Evolutionary conservation across 2,888 invertebrate species (phyloP), one percentile per base, ranked within the genome.

Genomic region (Maniola hyperantus): DNA sequence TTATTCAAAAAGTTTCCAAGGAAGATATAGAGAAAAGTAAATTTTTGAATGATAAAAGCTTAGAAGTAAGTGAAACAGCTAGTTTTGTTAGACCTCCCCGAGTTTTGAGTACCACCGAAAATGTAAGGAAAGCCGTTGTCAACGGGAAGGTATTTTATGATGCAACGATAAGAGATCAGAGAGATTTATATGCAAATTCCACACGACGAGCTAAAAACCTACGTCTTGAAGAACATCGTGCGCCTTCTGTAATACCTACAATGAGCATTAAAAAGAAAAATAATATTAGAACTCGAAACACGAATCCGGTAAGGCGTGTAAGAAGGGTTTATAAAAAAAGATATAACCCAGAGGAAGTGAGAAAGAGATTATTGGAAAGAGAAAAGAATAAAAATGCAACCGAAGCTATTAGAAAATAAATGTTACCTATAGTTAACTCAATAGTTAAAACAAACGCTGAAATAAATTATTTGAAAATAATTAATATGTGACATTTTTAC

Each of bases 261-360:
- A 82, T 81, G 60, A 83, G 74, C 70, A 81, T 82, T 2, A 86
- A 83, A 65, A 92, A 83, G 65, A 92, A 84, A 66, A 92, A 90
- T 76, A 80, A 83, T 4, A 74, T 89, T 1, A 83, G 79, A 68
- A 75, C 87, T 1, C 85, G 91, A 71, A 90, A 89, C 71, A 76
- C 76, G 2, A 84, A 91, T 69, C 91, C 92, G 0, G 83, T 92
- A 0, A 84, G 89, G 76, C 84, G 91, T 76, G 91, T 90, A 0
- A 82, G 89, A 72, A 83, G 93, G 46, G 89, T 92, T 6, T 92
- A 87, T 66, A 88, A 80, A 71, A 90, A 90, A 73, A 89, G 85
- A 72, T 93, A 93, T 71, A 91, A 93, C 58, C 93, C 93, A n/a
- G 91, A 87, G 0, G 92, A 92, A 83, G 93, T 93, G 6, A 89